Base-by-base conservation (phyloP, 2,888 invertebrate genomes). In the Athripsodes cinereus region DNA sequence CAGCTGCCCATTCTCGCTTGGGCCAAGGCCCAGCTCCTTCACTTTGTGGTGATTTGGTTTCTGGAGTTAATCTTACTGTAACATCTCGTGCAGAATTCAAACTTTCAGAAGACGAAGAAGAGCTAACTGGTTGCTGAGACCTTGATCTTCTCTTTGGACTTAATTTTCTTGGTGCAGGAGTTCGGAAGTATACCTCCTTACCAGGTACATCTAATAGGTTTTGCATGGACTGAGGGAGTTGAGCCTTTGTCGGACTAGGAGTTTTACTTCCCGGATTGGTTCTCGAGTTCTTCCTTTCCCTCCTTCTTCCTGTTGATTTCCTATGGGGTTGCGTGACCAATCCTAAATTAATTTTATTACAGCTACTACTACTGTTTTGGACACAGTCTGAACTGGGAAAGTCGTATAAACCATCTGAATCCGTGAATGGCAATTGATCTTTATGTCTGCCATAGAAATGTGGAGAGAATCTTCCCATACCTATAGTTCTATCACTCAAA, bases 401-500 rank as follows among this genome's bases (percentile, higher is more conserved):
- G 70, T 90, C 89, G 69, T 89, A 89, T 20, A 89, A 73, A 2
- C 88, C 89, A 69, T 90, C 90, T 0, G 89, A 89, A 71, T 90
- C 90, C 13, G 89, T 88, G 67, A 87, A 86, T 16, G 87, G 87
- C 59, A 87, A 70, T 57, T 75, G 68, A 67, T 81, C 78, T 67
- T 80, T 80, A 67, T 84, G 81, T 62, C 83, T 79, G 31, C 87
- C 85, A 70, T 86, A 87, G 71, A 87, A 87, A 67, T 85, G 84
- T 0, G 87, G 84, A 2, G 88, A 86, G 71, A 88, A 87, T 57
- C 85, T 74, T 22, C 83, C 84, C 64, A 86, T 71, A 47, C 85
- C 82, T 16, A 69, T 70, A 51, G 85, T 85, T 66, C 84, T 82
- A 70, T 89, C 88, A 71, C 88, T 88, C 51, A 89, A 72, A 10